A percentile compares a stretch with the other conserved stretches of the same genome.
phyloP scores from a whole-genome alignment of 2,797 vertebrate species.

The Lepilemur septentrionalis region DNA sequence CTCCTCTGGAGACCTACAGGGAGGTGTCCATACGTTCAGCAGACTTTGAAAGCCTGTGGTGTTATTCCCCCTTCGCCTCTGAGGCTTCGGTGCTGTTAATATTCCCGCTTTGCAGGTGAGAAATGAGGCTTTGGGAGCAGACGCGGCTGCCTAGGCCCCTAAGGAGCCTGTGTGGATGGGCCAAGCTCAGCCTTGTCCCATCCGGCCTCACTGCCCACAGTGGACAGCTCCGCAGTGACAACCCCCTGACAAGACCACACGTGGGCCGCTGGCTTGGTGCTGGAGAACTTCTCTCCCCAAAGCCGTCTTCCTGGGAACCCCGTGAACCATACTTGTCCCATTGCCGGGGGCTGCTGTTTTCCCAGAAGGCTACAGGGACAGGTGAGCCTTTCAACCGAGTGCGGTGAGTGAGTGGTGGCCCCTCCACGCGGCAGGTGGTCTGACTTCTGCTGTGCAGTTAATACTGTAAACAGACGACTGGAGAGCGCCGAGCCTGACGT shows the following conservation, averaged over 20 bases:
- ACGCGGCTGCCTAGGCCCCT: background rate
- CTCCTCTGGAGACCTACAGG: background rate
- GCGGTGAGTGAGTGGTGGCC: rapidly evolving
- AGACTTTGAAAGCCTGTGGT: background rate
- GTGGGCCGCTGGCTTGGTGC: background rate
- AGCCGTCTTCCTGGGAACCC: background rate
- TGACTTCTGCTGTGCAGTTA: rapidly evolving
- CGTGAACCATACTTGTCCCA: rapidly evolving
- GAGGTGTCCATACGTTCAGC: too few species aligned
- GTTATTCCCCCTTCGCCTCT: background rate
- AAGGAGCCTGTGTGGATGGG: rapidly evolving
- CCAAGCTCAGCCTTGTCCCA: rapidly evolving
- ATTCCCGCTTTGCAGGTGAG: background rate
- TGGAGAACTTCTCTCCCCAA: background rate
- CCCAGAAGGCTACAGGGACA: background rate
- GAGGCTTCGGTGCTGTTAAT: background rate
- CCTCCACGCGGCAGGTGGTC: rapidly evolving
- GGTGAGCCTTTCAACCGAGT: background rate
- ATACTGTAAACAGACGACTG: too few species aligned
- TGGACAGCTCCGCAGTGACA: background rate
- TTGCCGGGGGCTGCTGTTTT: background rate
- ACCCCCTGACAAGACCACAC: background rate
- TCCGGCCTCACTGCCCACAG: rapidly evolving
- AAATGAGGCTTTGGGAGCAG: background rate
- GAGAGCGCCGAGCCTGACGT: background rate